Conservation (phyloP, 2,797 vertebrate species). For the Periparus ater region DNA sequence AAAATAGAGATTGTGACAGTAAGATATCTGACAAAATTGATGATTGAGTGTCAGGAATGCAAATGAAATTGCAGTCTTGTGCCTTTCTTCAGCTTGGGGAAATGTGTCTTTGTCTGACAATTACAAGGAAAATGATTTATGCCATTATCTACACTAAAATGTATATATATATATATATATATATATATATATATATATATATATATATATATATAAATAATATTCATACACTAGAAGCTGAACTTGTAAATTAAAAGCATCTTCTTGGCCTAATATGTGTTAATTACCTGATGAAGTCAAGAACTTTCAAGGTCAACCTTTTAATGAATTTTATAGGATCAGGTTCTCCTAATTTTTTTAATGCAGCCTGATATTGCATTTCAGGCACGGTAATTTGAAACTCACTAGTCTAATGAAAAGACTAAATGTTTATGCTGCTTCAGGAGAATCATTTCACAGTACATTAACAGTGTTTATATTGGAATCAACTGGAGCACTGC, state of each 20-base stretch:
- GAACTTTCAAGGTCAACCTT: not conserved
- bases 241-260: not conserved
- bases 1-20: not conserved
- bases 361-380: not conserved
- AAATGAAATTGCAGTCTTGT: not conserved
- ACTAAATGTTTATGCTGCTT: slow-evolving; percentile 53
- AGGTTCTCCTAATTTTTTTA: not conserved
- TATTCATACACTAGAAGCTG: not conserved
- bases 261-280: not conserved
- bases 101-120: not conserved
- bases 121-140: not conserved
- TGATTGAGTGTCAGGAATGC: not conserved
- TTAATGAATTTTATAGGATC: not conserved
- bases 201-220: not conserved
- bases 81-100: not conserved
- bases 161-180: not conserved
- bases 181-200: no score
- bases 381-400: slow-evolving; percentile 10
- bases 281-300: not conserved
- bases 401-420: slow-evolving; percentile 24
- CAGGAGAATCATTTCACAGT: slow-evolving; percentile 55
- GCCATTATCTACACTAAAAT: not conserved
- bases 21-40: not conserved
- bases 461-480: slow-evolving; percentile 56
- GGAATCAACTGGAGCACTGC: slow-evolving; percentile 14